Evolutionary conservation across 1,140 invertebrate species (phyloP).

Genomic region (Hypsibius dujardini): DNA sequence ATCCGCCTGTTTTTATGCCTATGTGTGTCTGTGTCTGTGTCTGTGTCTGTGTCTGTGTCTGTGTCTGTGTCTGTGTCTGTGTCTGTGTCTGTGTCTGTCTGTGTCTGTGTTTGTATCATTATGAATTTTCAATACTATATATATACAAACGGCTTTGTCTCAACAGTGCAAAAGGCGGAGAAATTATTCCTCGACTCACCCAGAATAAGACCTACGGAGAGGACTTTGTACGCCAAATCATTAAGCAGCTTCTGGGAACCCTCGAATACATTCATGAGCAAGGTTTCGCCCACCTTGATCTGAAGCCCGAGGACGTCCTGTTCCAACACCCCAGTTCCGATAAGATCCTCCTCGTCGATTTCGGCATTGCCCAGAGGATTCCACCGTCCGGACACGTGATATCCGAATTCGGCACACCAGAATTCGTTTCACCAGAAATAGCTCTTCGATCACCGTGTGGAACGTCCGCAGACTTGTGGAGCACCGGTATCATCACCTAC

Average conservation of each 20-base stretch:
- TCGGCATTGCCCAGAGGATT: constrained; percentile 49
- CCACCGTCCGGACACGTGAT: constrained; percentile 46
- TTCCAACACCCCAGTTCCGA: constrained; percentile 7
- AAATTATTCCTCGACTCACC: constrained; percentile 59
- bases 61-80: too few relatives aligned
- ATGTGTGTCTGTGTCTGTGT: too few relatives aligned
- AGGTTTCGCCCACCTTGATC: constrained; percentile 72
- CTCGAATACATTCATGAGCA: constrained; percentile 75
- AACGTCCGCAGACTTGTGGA: constrained; percentile 64
- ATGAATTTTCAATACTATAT: too few relatives aligned
- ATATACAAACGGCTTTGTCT: too few relatives aligned
- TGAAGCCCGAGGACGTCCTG: constrained; percentile 49
- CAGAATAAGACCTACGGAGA: constrained; percentile 60
- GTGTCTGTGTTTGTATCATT: too few relatives aligned
- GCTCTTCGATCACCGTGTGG: constrained; percentile 62
- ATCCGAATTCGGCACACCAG: constrained; percentile 58
- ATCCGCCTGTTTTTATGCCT: too few relatives aligned
- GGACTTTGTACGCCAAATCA: constrained; percentile 64
- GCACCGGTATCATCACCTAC: constrained; percentile 74
- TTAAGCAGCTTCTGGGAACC: constrained; percentile 64
- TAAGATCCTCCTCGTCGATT: constrained; percentile 3
- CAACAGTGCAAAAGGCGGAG: constrained; percentile 63
- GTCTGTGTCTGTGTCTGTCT: too few relatives aligned
- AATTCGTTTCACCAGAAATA: constrained; percentile 73
- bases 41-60: too few relatives aligned